A percentile compares a stretch with the other conserved stretches of the same genome.
Evolutionary conservation across 2,888 invertebrate genomes (phyloP).

Genomic region (Pterostichus madidus): DNA sequence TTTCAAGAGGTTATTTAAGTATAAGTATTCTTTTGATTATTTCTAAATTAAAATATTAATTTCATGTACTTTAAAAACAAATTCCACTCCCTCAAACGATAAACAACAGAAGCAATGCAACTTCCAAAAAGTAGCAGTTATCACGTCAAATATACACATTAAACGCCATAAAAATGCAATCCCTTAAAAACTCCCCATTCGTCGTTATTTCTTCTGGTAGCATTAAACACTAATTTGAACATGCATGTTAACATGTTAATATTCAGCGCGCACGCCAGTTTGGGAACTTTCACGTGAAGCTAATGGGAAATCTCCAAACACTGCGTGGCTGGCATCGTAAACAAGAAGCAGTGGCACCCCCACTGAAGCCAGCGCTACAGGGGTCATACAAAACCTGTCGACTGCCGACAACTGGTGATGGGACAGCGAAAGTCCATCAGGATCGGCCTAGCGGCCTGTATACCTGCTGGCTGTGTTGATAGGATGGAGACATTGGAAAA

Average conservation of each 20-base stretch:
- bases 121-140: too few relatives aligned
- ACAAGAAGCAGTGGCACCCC: conserved; percentile 29
- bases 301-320: conserved; percentile 66
- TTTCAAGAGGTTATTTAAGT: too few relatives aligned
- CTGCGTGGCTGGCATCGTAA: conserved; percentile 64
- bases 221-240: conserved; percentile 65
- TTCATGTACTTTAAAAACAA: too few relatives aligned
- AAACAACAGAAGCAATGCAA: too few relatives aligned
- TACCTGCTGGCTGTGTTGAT: neutral
- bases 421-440: conserved; percentile 44
- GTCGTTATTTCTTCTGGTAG: neutral
- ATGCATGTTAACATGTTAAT: conserved; percentile 67
- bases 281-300: conserved; percentile 65
- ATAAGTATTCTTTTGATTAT: too few relatives aligned
- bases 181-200: too few relatives aligned
- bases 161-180: too few relatives aligned
- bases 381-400: neutral
- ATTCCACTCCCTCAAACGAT: too few relatives aligned
- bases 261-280: conserved; percentile 60
- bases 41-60: too few relatives aligned
- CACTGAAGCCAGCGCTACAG: neutral
- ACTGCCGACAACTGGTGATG: conserved; percentile 26
- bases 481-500: neutral
- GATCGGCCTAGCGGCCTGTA: neutral
- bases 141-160: too few relatives aligned